Conservation (phyloP, 2,888 invertebrate genomes). For the Eilema griseolum region DNA sequence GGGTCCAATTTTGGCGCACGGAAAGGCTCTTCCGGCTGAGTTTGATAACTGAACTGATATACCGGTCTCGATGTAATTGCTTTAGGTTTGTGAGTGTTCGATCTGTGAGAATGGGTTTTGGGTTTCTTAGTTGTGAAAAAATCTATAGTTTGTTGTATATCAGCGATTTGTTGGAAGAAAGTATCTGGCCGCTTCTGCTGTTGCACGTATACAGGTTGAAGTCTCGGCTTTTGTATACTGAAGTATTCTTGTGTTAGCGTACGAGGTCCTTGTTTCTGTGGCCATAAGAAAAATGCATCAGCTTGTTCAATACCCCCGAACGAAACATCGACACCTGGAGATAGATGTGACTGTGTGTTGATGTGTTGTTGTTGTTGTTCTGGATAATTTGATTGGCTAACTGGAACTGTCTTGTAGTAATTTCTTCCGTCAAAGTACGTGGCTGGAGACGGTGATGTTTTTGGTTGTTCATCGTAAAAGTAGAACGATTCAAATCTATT, state of each 20-base stretch:
- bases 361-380: conserved; percentile 72
- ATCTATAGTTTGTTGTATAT: conserved; percentile 89
- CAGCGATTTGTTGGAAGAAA: conserved; percentile 89
- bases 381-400: conserved; percentile 59
- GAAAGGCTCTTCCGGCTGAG: conserved; percentile 83
- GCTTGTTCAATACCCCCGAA: conserved; percentile 81
- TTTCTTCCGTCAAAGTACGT: conserved; percentile 81
- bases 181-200: conserved; percentile 81
- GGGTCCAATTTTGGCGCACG: conserved; percentile 85
- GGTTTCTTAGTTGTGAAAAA: conserved; percentile 88
- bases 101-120: conserved; percentile 76
- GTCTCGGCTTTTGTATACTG: conserved; percentile 81
- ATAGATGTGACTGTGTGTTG: conserved; percentile 70
- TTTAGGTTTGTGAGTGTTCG: conserved; percentile 80
- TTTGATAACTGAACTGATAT: conserved; percentile 92
- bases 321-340: conserved; percentile 77
- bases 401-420: conserved; percentile 78
- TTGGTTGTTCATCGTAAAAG: conserved; percentile 89
- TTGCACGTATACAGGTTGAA: conserved; percentile 74
- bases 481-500: conserved; percentile 88
- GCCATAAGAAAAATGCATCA: conserved; percentile 82
- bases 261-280: conserved; percentile 83
- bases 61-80: conserved; percentile 86
- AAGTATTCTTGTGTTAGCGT: conserved; percentile 85
- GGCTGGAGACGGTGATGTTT: conserved; percentile 86